Base-by-base conservation (phyloP, 1,140 invertebrate genomes). In the Solenopsis invicta region DNA sequence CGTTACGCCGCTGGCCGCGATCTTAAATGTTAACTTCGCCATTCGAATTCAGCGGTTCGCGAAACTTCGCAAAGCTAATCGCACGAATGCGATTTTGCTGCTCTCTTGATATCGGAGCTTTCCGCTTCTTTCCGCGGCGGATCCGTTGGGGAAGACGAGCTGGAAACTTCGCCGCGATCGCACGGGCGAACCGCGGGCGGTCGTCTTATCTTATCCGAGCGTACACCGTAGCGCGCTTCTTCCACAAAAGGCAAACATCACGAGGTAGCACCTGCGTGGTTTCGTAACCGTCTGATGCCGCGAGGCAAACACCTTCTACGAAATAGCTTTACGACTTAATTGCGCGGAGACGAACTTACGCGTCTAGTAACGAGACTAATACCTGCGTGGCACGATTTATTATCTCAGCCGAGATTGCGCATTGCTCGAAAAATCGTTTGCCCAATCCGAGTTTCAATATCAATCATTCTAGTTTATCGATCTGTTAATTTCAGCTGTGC, bases 41-140 rank as follows among this genome's bases (percentile, higher is more conserved):
- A 88, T 90, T 91, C 56, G 59, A 12, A 50, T 10, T 86, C 88
- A 82, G 75, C 61, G 90, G 82, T 81, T 74, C 88, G 86, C 69
- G 62, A 85, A 90, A 88, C 74, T 88, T 91, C 24, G 71, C 48
- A 50, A 67, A 45, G 59, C 87, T 91, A 91, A 91, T 91, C 91
- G 87, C 82, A 62, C 52, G 88, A 81, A 91, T 86, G 69, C 16
- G 59, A 37, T 85, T 77, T 74, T 59, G 56, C 64, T 54, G 64
- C 48, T 50, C 67, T 62, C 62, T 87, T 84, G 75, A 82, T 87
- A 87, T 61, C 59, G 21, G n/a, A 37, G 34, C 18, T 21, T 21
- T 86, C 50, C 56, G 34, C 34, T 59, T 66, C 37, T 67, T 64
- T 85, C 48, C 48, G 5, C 54, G 54, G 24, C 54, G n/a, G 72